Evolutionary conservation across 1,140 invertebrate species (phyloP), one percentile per base, ranked within the genome.

Genomic region (Hermetia illucens): DNA sequence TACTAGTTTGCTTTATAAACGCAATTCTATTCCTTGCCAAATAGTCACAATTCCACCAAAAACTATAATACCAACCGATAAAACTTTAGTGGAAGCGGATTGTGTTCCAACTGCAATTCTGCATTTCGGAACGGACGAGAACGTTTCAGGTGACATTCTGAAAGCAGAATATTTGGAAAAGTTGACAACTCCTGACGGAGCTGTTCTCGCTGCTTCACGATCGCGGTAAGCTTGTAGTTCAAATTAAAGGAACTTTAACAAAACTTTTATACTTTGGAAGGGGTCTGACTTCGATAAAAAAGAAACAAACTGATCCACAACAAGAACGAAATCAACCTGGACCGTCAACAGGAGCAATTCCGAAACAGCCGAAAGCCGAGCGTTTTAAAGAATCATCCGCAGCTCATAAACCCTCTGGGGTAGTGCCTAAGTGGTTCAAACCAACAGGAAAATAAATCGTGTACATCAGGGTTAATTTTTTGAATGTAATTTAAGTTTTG

Each of bases 31-130:
- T 44, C 42, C 33, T 34, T 38, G 16, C 30, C 36, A 17, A 34
- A 33, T 44, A 84, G 80, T 79, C 64, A 77, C 74, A 34, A 72
- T 81, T 17, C 83, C 85, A 12, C 77, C 84, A 20, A 83, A 79
- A 59, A 69, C 65, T 44, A 62, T 73, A 33, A 56, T 85, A 16
- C 54, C 69, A 30, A 51, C 67, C 15, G 53, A 68, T 21, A 62
- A 61, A 41, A 69, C 67, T 22, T 59, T 86, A 30, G 49, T 79
- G 25, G 76, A 82, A 51, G 64, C 74, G 24, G 72, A 73, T 50
- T 74, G 82, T 53, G 77, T 85, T 12, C 83, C 83, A 19, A 76
- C 76, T 45, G 77, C 80, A 20, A 65, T 81, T 20, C 53, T 87
- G 47, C 76, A 87, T 58, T 85, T 85, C 53, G 63, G 68, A 35